Base-by-base conservation (phyloP, 2,797 vertebrate species). In the Peromyscus eremicus region DNA sequence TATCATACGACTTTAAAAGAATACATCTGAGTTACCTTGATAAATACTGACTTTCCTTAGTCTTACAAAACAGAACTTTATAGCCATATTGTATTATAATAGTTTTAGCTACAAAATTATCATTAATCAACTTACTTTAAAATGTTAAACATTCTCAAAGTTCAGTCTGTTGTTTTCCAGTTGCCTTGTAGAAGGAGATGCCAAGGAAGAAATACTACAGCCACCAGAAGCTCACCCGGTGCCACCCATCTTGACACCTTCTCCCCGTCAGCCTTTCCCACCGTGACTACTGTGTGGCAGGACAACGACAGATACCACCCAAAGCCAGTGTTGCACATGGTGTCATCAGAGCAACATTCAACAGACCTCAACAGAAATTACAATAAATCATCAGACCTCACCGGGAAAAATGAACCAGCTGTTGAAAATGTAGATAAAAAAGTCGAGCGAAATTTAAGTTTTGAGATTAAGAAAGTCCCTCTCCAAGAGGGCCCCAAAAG, bases 241-340 rank as follows among this genome's bases (percentile, higher is more conserved):
- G 1, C 99, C 99, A 3, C 99, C 99, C 37, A 99, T 99, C 97
- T 98, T 99, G 97, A 99, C 99, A 6, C 99, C 99, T 0, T 99
- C 99, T 70, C 99, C 99, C 99, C 99, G 0, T 99, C 99, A 10
- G 99, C 99, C 86, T 99, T 99, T 97, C 99, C 99, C 81, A 99
- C 99, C 0, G 99, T 99, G 96, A 99, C 99, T 85, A 99, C 99
- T 0, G 99, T 99, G 91, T 99, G 99, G 98, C 99, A 99, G 98
- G 99, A 99, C 98, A 99, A 99, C n/a, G 99, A 99, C 93, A 99
- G 99, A 98, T 99, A 99, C 98, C 99, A 99, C 95, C 99, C 99
- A 96, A 99, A 99, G 98, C 99, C 99, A 7, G 99, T 99, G 97
- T 98, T 99, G 91, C 99, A 99, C 71, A 98, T 99, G 96, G 98